Evolutionary conservation across 2,113 vertebrate species (phyloP).

Genomic region (Mesembrinibis cayennensis): DNA sequence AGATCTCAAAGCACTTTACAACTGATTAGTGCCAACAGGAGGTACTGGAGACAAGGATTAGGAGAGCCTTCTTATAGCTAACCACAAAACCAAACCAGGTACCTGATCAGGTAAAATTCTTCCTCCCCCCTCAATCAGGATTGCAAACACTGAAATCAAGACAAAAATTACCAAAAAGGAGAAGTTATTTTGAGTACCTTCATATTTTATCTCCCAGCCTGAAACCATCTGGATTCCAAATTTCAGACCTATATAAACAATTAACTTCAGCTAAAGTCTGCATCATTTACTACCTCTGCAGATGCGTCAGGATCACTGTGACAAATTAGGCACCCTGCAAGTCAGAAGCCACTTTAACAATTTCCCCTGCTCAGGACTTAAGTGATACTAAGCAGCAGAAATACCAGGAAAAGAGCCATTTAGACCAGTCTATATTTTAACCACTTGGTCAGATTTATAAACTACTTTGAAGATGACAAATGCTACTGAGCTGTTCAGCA

Average conservation of each 20-base stretch:
- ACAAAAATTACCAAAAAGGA: background rate
- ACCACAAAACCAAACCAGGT: background rate
- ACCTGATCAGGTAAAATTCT: background rate
- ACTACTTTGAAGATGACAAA: background rate
- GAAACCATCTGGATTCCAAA: background rate
- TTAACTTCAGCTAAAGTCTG: background rate
- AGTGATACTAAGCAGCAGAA: background rate
- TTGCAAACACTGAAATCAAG: background rate
- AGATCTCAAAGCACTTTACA: background rate
- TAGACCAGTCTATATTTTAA: background rate
- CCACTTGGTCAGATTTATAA: background rate
- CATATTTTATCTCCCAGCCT: background rate
- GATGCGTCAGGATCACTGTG: background rate
- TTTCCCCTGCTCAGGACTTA: background rate
- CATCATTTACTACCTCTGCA: background rate
- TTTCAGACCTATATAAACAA: background rate
- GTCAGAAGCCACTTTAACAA: background rate
- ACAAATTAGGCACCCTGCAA: background rate
- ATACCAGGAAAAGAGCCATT: background rate
- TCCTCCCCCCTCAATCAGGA: background rate
- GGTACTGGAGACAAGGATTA: background rate
- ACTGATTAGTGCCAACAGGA: background rate
- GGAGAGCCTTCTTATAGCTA: background rate
- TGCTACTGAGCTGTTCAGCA: background rate
- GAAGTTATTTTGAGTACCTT: background rate